phyloP scores from a whole-genome alignment of 2,888 invertebrate species.

The Drosophila acutilabella region DNA sequence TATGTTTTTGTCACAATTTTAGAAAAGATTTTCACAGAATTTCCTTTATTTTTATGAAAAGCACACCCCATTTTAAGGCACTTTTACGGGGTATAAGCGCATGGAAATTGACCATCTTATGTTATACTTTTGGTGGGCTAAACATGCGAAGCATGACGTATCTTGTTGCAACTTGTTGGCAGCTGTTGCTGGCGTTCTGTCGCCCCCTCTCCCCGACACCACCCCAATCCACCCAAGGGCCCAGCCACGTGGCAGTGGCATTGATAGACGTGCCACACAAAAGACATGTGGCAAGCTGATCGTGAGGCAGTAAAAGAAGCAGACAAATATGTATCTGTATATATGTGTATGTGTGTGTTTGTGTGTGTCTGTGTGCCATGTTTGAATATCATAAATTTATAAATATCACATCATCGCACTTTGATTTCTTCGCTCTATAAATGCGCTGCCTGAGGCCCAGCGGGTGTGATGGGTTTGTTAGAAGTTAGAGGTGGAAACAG shows the following conservation, averaged over 20 bases:
- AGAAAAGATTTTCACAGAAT: too few relatives aligned
- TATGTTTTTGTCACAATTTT: neutral
- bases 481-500: too few relatives aligned
- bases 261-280: constrained; percentile 5
- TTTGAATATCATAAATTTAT: constrained; percentile 68
- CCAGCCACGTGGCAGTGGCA: constrained; percentile 20
- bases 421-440: constrained; percentile 27
- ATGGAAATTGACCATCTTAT: constrained; percentile 3
- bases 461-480: too few relatives aligned
- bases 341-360: too few relatives aligned
- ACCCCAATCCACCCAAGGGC: neutral
- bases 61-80: neutral
- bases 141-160: constrained; percentile 7
- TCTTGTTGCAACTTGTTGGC: constrained; percentile 22
- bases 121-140: neutral
- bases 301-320: constrained; percentile 7
- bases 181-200: constrained; percentile 3
- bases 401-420: constrained; percentile 57
- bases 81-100: neutral
- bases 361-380: neutral
- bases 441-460: neutral
- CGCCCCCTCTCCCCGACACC: neutral
- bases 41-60: too few relatives aligned
- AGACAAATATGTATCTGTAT: neutral
- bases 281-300: constrained; percentile 7